Evolutionary conservation across 2,113 vertebrate genomes (phyloP).

Genomic region (Clinocottus analis): DNA sequence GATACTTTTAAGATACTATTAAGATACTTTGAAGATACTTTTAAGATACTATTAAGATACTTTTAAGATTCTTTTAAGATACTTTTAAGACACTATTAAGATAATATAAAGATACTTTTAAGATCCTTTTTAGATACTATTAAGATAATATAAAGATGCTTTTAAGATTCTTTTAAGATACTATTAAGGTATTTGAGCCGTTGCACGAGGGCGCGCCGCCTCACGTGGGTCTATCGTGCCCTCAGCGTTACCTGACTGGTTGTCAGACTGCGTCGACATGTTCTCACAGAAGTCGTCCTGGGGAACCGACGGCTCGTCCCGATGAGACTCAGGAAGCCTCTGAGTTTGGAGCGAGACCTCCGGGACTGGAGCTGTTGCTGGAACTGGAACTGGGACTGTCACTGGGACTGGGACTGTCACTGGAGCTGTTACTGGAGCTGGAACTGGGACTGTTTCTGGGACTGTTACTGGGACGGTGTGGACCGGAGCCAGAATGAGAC

Average conservation of each 20-base stretch:
- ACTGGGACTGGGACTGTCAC: neutral
- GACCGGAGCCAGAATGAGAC: neutral
- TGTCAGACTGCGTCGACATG: conserved; percentile 79
- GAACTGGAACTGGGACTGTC: neutral
- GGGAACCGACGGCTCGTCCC: conserved; percentile 33
- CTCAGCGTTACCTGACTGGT: conserved; percentile 78
- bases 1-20: too few species aligned
- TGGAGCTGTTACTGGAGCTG: too few species aligned
- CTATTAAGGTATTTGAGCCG: too few species aligned
- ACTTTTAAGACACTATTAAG: too few species aligned
- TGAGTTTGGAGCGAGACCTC: conserved; percentile 50
- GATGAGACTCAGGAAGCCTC: conserved; percentile 44
- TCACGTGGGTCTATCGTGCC: neutral
- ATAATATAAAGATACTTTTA: too few species aligned
- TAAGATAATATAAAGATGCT: too few species aligned
- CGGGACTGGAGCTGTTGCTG: neutral
- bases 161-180: too few species aligned
- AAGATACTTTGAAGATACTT: too few species aligned
- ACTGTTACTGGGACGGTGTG: neutral
- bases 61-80: too few species aligned
- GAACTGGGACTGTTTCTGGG: neutral
- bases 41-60: too few species aligned
- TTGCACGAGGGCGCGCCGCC: neutral
- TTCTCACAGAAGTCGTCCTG: conserved; percentile 79
- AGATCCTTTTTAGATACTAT: too few species aligned